Base-by-base conservation (phyloP, 2,888 invertebrate genomes). In the Epinotia brunnichana region DNA sequence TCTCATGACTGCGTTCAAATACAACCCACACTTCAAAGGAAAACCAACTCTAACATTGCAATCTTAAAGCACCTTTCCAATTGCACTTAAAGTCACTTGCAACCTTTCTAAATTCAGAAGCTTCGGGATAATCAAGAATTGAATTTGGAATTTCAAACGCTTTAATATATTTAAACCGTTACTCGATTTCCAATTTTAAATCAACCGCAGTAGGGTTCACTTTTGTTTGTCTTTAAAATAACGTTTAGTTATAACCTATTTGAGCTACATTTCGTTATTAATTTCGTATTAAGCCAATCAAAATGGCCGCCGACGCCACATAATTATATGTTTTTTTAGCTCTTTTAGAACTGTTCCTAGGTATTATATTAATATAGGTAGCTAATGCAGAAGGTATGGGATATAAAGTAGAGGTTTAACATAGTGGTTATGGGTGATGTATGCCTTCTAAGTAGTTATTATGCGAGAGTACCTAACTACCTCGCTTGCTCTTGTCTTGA, bases 271-370 rank as follows among this genome's bases (percentile, higher is more conserved):
- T 71, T 64, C 53, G 67, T 75, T 77, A 76, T 77, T 79, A 81
- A 81, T 79, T 78, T 76, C 70, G 74, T 74, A 74, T 77, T 76
- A 71, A 75, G 66, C 61, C 78, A 81, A 82, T 84, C 77, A 81
- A 82, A n/a, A 82, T 84, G 84, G 83, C 79, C 71, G 61, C n/a
- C 53, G 84, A 79, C 72, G 64, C 19, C 41, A 41, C 51, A 15
- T 73, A 78, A 77, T 76, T 75, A 73, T 74, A 67, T 51, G 64
- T 51, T 61, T 62, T 44, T 70, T 61, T 44, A 39, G 24, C 19
- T 15, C 68, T 41, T 69, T 44, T 68, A 19, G 54, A 15, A 51
- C 71, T 48, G 53, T 44, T 72, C 39, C 41, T 63, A 69, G 62
- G 68, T 73, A 59, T 72, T 56, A 17, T n/a, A 44, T 56, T 68